Evolutionary conservation across 2,113 vertebrate genomes (phyloP).

Genomic region (Mormoops blainvillei): DNA sequence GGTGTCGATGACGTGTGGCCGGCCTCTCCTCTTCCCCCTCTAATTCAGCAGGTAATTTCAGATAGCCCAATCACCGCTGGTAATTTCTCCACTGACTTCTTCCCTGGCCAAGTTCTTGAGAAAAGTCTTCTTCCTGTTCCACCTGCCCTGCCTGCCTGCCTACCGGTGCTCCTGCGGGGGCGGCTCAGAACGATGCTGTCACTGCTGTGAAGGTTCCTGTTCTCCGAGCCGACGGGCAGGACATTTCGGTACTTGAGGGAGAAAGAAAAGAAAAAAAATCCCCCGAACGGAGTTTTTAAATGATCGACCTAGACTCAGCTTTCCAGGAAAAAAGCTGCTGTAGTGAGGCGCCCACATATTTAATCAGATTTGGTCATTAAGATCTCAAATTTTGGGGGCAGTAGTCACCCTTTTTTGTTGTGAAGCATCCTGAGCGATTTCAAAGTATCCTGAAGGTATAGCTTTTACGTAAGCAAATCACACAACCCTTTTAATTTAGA

Average conservation of each 20-base stretch:
- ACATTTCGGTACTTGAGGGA: too few species aligned
- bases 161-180: too few species aligned
- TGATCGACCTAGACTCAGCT: not conserved
- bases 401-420: not conserved
- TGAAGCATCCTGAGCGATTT: not conserved
- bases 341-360: not conserved
- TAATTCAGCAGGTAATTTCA: not conserved
- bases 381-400: not conserved
- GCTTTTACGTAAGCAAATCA: not conserved
- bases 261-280: not conserved
- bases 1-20: not conserved
- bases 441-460: not conserved
- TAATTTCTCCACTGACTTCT: not conserved
- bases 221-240: too few species aligned
- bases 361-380: not conserved
- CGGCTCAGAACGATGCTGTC: rapidly evolving
- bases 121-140: not conserved
- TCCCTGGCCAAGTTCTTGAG: too few species aligned
- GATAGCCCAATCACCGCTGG: too few species aligned
- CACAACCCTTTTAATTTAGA: not conserved
- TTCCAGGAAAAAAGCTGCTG: not conserved
- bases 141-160: rapidly evolving
- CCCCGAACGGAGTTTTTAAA: not conserved
- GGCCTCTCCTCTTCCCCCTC: not conserved
- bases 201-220: rapidly evolving